Percentiles rank a stretch among this genome's conserved stretches.
Conservation (phyloP, 2,797 vertebrate species). For the Myotis myotis region DNA sequence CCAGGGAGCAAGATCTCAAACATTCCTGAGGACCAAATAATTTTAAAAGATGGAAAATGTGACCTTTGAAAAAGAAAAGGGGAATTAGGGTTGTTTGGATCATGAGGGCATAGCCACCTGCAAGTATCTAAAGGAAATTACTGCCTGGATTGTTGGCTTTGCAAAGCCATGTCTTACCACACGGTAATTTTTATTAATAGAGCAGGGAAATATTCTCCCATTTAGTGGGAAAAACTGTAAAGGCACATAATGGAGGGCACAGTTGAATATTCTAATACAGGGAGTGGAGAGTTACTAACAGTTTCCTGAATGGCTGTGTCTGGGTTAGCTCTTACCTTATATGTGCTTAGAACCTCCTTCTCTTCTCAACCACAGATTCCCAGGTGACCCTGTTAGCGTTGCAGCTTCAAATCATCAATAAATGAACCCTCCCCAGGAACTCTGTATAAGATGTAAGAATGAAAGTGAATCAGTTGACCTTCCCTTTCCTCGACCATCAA, state of each 20-base stretch:
- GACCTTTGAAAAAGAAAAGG: conserved; percentile 3
- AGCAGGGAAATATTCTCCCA: background rate
- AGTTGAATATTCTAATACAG: background rate
- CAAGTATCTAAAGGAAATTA: background rate
- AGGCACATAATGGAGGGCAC: background rate
- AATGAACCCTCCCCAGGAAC: background rate
- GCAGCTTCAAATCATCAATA: background rate
- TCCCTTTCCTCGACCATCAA: background rate
- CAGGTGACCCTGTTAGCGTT: background rate
- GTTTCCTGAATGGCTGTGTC: background rate
- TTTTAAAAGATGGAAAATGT: background rate
- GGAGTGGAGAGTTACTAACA: background rate
- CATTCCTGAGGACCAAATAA: background rate
- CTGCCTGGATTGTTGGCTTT: background rate
- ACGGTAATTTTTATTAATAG: background rate
- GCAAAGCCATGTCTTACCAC: conserved; percentile 13
- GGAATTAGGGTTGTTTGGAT: background rate
- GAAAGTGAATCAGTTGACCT: background rate
- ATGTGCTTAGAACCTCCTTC: background rate
- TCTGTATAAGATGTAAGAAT: background rate
- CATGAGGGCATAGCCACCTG: background rate
- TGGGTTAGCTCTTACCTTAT: background rate
- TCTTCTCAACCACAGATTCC: conserved; percentile 14
- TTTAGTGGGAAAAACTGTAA: background rate
- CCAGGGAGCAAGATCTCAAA: background rate